Base-by-base conservation (phyloP, 2,888 invertebrate species). In the Pimpla rufipes region DNA sequence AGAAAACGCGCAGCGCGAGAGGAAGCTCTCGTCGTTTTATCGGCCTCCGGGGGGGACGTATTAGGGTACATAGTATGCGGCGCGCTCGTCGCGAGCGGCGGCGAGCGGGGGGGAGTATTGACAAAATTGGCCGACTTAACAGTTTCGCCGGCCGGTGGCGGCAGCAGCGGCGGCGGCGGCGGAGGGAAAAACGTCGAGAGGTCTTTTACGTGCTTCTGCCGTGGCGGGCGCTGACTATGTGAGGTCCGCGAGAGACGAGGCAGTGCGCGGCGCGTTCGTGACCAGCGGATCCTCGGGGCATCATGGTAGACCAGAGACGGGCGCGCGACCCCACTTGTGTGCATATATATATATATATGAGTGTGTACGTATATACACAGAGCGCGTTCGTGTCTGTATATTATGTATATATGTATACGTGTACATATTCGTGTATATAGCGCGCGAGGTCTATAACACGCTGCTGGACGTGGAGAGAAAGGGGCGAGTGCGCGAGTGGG, bases 241-340 rank as follows among this genome's bases (percentile, higher is more conserved):
- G 89, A 88, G 89, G 89, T 90, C 90, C 86, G 83, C 29, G 29
- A 29, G 29, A 3, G 29, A n/a, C n/a, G 29, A 3, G 29, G 29
- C 29, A 71, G 81, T 55, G 55, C 64, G 75, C 62, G 70, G 77
- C 71, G 77, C 71, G 86, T 90, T 91, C 90, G 90, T 91, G 90
- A 91, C 89, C 89, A 85, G n/a, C 66, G 40, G 55, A 77, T 76
- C 55, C 64, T 62, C 67, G 13, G 76, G 76, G 74, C 76, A 81
- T 81, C 71, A 50, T 71, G 81, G 73, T 74, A 57, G 55, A 57
- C 35, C 45, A 42, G 29, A 70, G 76, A 85, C 87, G 79, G 29
- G 29, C 84, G 79, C 79, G 82, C 79, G 75, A 80, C 55, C 67
- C 57, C 23, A 62, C 37, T 75, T 64, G 75, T 80, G 42, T 40